phyloP scores from a whole-genome alignment of 2,888 invertebrate species.

The Eilema depressum region DNA sequence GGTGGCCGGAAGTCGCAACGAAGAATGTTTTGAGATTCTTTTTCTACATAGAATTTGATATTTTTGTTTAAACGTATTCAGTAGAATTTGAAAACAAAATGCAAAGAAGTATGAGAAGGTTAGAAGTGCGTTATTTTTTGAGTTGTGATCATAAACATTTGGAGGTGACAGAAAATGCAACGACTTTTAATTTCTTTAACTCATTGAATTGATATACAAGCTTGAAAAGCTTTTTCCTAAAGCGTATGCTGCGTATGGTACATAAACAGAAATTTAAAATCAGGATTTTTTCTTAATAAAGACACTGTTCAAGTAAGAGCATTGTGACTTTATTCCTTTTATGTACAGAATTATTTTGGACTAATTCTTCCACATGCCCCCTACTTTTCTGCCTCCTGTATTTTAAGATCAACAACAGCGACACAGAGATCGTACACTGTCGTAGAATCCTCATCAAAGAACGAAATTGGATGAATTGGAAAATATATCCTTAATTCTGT shows the following conservation, averaged over 20 bases:
- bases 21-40: slow-evolving; percentile 28
- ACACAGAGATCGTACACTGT: not conserved
- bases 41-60: not conserved
- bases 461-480: not conserved
- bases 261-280: too few species aligned
- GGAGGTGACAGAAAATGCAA: not conserved
- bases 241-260: too few species aligned
- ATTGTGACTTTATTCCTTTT: too few species aligned
- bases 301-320: too few species aligned
- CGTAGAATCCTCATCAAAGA: not conserved
- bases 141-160: not conserved
- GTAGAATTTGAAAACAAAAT: slow-evolving; percentile 1
- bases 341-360: too few species aligned
- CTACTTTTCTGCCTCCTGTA: not conserved
- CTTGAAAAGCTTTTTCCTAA: not conserved
- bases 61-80: not conserved
- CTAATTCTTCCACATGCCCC: not conserved
- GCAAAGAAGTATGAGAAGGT: slow-evolving; percentile 1
- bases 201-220: not conserved
- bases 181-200: not conserved
- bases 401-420: not conserved
- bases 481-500: not conserved
- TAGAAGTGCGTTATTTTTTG: not conserved
- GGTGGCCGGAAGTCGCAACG: slow-evolving; percentile 16
- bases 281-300: too few species aligned